These are phyloP conservation scores for Agrotis clavis DNA, from an alignment of 2,888 invertebrate species.

Conservation along the genomic window DNA sequence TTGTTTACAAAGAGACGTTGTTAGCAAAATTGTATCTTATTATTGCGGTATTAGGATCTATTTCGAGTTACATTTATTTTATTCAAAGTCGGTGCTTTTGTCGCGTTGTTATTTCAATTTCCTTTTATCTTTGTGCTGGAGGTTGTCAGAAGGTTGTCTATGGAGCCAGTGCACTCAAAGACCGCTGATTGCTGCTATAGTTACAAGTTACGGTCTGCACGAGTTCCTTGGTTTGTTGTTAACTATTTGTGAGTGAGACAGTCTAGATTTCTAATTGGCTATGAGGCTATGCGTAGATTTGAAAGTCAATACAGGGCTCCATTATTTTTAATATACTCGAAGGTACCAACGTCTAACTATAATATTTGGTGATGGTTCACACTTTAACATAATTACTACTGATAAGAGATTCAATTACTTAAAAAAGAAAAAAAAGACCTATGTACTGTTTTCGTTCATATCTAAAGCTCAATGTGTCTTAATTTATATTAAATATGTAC, in stretches of 20 bases:
- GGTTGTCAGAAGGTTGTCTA: slow-evolving; percentile 8
- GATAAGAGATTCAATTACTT: no score
- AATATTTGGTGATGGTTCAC: neutral
- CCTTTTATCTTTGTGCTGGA: slow-evolving; percentile 38
- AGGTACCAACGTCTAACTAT: no score
- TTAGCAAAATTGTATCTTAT: slow-evolving; percentile 57
- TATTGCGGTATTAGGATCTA: slow-evolving; percentile 36
- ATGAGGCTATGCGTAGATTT: neutral
- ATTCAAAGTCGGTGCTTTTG: slow-evolving; percentile 37
- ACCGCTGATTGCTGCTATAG: slow-evolving; percentile 23
- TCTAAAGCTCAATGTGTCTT: neutral
- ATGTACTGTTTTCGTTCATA: neutral
- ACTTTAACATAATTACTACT: neutral
- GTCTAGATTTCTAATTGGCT: neutral
- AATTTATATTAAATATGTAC: neutral
- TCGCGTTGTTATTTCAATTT: slow-evolving; percentile 55
- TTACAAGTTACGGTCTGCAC: neutral
- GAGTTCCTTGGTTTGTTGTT: slow-evolving; percentile 7
- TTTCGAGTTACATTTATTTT: slow-evolving; percentile 28
- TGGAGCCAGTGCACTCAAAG: slow-evolving; percentile 25
- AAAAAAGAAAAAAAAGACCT: no score
- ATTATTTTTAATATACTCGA: neutral
- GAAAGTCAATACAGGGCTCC: neutral
- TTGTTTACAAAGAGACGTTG: slow-evolving; percentile 40
- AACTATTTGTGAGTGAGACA: slow-evolving; percentile 15